Percentiles rank a stretch among this genome's conserved stretches.
phyloP scores from a whole-genome alignment of 64 coral and sea anemone species.

The Acropora tenuis region DNA sequence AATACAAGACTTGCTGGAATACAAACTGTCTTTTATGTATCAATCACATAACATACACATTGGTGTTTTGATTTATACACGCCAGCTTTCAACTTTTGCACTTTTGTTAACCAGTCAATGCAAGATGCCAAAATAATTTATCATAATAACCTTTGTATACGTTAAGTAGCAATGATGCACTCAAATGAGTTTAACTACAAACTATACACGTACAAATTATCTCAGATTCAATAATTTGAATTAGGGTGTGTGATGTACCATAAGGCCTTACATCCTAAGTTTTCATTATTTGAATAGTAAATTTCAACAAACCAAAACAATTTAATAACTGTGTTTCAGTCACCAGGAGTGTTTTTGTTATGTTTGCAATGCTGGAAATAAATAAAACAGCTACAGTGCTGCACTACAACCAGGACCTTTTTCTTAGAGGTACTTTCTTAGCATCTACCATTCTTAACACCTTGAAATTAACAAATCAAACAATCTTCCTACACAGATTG shows the following conservation, averaged over 20 bases:
- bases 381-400: background rate
- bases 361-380: conserved; percentile 13
- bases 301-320: conserved; percentile 2
- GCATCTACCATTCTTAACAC: background rate
- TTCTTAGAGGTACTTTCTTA: conserved; percentile 4
- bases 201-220: background rate
- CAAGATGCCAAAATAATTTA: conserved; percentile 1
- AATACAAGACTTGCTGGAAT: conserved; percentile 5
- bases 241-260: background rate
- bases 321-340: conserved; percentile 6
- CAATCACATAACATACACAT: background rate
- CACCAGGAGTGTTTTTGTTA: background rate
- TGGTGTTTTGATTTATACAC: conserved; percentile 3
- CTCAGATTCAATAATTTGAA: background rate
- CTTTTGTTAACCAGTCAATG: conserved; percentile 14
- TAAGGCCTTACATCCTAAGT: conserved; percentile 7
- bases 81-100: conserved; percentile 6
- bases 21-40: conserved; percentile 5
- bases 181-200: conserved; percentile 8
- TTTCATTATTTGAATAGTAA: conserved; percentile 10
- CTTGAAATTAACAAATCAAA: conserved; percentile 12
- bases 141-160: background rate
- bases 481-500: conserved; percentile 3
- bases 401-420: background rate
- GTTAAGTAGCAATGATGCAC: background rate